phyloP scores from a whole-genome alignment of 1,140 invertebrate genomes.

The Drosophila azteca region DNA sequence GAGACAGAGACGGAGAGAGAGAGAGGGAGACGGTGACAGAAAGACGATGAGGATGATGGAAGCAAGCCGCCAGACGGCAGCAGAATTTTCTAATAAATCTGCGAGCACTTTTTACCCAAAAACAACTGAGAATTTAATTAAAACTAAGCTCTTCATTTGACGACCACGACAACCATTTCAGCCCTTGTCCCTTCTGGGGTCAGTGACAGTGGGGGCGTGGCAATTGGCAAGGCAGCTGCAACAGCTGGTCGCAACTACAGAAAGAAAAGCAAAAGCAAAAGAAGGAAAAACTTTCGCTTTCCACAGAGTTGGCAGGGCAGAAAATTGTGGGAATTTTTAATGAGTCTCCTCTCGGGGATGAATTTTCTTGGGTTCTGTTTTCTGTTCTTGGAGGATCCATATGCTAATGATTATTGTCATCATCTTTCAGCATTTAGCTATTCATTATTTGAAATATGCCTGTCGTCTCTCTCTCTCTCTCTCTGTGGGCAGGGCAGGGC shows the following conservation, averaged over 20 bases:
- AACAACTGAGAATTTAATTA: conserved; percentile 60
- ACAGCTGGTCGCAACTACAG: too few species aligned
- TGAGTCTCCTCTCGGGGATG: conserved; percentile 10
- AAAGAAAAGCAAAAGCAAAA: not conserved
- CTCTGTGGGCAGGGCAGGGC: conserved; percentile 3
- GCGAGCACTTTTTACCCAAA: conserved; percentile 31
- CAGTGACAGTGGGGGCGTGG: too few species aligned
- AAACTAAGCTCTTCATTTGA: conserved; percentile 64
- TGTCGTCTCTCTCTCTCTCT: too few species aligned
- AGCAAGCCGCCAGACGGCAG: not conserved
- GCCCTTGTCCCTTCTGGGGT: not conserved
- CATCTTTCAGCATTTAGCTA: conserved; percentile 46
- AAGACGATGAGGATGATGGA: not conserved
- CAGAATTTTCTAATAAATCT: conserved; percentile 53
- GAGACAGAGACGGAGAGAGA: not conserved
- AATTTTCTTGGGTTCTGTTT: too few species aligned
- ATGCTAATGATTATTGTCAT: conserved; percentile 65
- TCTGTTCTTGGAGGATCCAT: conserved; percentile 19
- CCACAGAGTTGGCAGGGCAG: conserved; percentile 1
- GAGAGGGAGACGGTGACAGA: not conserved
- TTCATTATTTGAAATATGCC: conserved; percentile 58
- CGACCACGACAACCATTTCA: conserved; percentile 23
- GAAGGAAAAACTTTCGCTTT: conserved; percentile 26
- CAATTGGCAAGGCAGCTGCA: conserved; percentile 1
- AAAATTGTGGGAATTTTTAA: conserved; percentile 53